Evolutionary conservation across 2,113 vertebrate genomes (phyloP).

Genomic region (Ursus arctos): DNA sequence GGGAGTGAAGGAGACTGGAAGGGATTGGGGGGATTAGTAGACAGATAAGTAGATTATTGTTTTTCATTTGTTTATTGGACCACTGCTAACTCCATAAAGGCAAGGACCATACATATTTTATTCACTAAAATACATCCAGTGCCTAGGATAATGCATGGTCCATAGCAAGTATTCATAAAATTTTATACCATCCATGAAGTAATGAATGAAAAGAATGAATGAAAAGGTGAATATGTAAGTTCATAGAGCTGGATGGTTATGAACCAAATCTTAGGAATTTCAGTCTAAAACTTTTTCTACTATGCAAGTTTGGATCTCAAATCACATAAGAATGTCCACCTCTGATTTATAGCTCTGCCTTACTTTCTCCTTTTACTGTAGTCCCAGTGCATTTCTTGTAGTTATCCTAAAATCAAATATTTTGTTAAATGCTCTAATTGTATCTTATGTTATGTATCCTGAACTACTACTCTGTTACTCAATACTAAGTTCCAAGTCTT

Average conservation of each 20-base stretch:
- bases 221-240: neutral
- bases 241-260: neutral
- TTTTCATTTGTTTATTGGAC: conserved; percentile 8
- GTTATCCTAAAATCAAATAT: neutral
- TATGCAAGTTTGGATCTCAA: neutral
- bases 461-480: neutral
- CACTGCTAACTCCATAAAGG: neutral
- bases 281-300: neutral
- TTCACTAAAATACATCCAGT: neutral
- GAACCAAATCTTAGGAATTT: neutral
- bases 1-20: neutral
- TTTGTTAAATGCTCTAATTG: neutral
- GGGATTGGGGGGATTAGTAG: neutral
- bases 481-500: neutral
- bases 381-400: neutral
- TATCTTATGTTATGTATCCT: neutral
- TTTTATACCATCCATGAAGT: neutral
- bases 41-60: neutral
- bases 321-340: neutral
- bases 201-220: neutral
- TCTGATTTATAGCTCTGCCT: neutral
- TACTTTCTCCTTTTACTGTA: neutral
- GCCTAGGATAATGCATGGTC: neutral
- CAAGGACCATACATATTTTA: neutral
- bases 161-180: neutral